Percentiles rank a stretch among this genome's conserved stretches.
Evolutionary conservation across 2,797 vertebrate genomes (phyloP).

Genomic region (Botia kubotai): DNA sequence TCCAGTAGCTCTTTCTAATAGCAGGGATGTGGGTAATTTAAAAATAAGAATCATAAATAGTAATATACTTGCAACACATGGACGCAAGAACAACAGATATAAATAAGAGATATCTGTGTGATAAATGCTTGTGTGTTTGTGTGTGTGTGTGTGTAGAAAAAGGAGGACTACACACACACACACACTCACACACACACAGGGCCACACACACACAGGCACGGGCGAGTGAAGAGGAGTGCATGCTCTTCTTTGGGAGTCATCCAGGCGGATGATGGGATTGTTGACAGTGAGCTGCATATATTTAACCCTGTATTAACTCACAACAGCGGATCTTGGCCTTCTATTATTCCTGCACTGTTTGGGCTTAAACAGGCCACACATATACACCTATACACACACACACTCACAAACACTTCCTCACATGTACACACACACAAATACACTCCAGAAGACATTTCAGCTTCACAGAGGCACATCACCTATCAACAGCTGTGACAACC

Average conservation of each 20-base stretch:
- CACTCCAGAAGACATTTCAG: slow-evolving; percentile 29
- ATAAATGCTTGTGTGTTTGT: no score
- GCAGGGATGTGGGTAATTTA: no score
- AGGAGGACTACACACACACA: neutral
- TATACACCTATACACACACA: slow-evolving; percentile 53
- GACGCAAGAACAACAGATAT: no score
- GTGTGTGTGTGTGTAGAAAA: neutral
- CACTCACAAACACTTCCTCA: slow-evolving; percentile 10
- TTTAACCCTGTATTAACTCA: slow-evolving; percentile 83
- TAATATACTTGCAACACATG: no score
- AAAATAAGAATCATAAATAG: no score
- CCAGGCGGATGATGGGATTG: slow-evolving; percentile 90
- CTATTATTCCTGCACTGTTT: slow-evolving; percentile 69
- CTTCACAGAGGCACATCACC: slow-evolving; percentile 60
- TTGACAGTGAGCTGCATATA: slow-evolving; percentile 68
- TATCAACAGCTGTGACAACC: slow-evolving; percentile 56
- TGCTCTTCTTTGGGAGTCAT: slow-evolving; percentile 85
- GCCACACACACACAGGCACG: slow-evolving; percentile 48
- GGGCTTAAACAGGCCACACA: slow-evolving; percentile 78
- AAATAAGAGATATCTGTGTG: no score
- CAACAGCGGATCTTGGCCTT: slow-evolving; percentile 64
- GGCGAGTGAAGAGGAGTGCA: slow-evolving; percentile 72
- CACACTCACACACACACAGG: slow-evolving; percentile 34
- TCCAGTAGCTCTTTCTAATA: no score
- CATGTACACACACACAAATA: slow-evolving; percentile 34